Percentiles rank a stretch among this genome's conserved stretches.
These are phyloP conservation scores for Agelaius tricolor DNA, from an alignment of 2,113 vertebrate genomes.

Conservation along the genomic window DNA sequence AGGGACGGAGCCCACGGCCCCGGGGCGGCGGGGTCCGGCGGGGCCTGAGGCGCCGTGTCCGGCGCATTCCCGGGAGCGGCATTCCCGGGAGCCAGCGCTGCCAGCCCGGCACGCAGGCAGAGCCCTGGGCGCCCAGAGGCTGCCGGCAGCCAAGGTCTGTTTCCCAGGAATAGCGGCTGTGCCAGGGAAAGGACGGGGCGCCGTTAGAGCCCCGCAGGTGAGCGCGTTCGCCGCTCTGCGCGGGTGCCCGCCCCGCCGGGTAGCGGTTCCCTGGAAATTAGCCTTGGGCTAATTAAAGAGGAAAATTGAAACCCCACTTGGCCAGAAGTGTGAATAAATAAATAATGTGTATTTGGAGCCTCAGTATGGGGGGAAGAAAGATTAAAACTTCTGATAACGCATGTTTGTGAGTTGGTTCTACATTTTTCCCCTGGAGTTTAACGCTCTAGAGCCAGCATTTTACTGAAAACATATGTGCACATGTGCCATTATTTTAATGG, in stretches of 20 bases:
- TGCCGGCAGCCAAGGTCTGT: background rate
- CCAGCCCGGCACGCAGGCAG: background rate
- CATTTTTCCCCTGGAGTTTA: background rate
- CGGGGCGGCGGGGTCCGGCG: no score
- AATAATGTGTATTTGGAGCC: background rate
- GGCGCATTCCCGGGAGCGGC: background rate
- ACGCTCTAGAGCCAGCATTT: background rate
- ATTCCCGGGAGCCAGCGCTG: background rate
- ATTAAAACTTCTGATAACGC: background rate
- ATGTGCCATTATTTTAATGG: background rate
- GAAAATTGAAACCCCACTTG: background rate
- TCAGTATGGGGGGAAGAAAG: background rate
- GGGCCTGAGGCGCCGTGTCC: background rate
- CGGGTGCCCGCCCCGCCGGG: rapidly evolving
- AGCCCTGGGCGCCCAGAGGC: background rate
- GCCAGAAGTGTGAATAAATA: background rate
- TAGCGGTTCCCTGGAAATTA: background rate
- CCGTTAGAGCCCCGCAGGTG: rapidly evolving
- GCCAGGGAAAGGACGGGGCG: background rate
- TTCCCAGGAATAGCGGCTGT: rapidly evolving
- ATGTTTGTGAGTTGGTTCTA: background rate
- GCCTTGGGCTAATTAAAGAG: background rate
- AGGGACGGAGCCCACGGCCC: background rate
- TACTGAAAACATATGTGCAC: rapidly evolving
- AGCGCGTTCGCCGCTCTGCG: rapidly evolving